phyloP scores from a whole-genome alignment of 2,113 vertebrate species.

The Arenaria interpres region DNA sequence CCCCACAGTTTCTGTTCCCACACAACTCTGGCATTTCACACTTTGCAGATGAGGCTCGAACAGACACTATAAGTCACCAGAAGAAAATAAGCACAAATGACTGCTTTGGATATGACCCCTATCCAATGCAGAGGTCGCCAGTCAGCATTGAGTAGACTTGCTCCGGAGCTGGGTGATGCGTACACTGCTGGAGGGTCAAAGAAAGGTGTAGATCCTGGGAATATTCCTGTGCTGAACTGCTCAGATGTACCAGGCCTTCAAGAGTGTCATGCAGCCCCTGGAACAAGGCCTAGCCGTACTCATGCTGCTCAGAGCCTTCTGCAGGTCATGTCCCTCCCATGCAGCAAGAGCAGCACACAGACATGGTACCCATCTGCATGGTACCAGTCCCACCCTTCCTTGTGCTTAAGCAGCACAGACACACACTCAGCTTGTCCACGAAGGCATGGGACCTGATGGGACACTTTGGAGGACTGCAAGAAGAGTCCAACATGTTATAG shows the following conservation, averaged over 20 bases:
- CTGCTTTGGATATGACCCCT: background rate
- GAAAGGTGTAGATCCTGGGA: background rate
- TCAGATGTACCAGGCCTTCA: background rate
- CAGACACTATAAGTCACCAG: background rate
- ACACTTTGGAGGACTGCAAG: background rate
- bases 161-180: background rate
- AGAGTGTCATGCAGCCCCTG: background rate
- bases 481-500: background rate
- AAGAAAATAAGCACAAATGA: background rate
- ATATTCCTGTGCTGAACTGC: background rate
- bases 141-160: background rate
- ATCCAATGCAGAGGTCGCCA: background rate
- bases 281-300: accelerated
- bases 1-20: background rate
- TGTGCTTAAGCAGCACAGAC: background rate
- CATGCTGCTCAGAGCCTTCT: background rate
- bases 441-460: background rate
- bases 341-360: accelerated
- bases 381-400: background rate
- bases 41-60: background rate
- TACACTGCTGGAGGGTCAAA: accelerated
- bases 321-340: background rate
- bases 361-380: accelerated
- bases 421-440: accelerated
- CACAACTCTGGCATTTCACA: background rate